phyloP scores from a whole-genome alignment of 2,113 vertebrate species.

The Poecilia latipinna region DNA sequence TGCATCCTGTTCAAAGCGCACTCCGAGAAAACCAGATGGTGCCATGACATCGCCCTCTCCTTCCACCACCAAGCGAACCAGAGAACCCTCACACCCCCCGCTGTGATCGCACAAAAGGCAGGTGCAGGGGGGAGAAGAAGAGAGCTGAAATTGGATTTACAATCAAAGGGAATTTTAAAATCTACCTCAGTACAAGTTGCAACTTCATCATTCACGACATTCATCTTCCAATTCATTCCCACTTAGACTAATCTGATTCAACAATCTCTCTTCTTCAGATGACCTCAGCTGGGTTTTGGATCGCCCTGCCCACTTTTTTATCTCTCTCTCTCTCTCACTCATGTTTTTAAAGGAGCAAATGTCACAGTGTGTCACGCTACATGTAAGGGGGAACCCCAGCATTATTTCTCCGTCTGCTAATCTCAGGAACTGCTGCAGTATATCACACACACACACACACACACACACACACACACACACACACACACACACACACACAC shows the following conservation, averaged over 20 bases:
- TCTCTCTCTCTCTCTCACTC: neutral
- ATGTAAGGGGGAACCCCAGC: slow-evolving; percentile 70
- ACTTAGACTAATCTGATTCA: neutral
- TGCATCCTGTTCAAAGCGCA: neutral
- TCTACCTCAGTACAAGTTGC: neutral
- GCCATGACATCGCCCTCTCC: neutral
- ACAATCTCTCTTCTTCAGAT: neutral
- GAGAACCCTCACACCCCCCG: neutral
- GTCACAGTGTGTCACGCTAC: slow-evolving; percentile 24
- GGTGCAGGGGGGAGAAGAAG: too few relatives aligned
- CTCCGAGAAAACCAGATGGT: neutral
- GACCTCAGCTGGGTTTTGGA: neutral
- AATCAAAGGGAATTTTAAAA: neutral
- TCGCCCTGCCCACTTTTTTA: neutral
- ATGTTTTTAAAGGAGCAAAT: slow-evolving; percentile 4
- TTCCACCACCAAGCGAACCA: neutral
- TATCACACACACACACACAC: slow-evolving; percentile 11
- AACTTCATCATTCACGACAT: neutral
- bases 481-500: slow-evolving; percentile 15
- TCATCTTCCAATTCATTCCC: neutral
- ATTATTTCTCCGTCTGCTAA: slow-evolving; percentile 58
- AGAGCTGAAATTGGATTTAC: too few relatives aligned
- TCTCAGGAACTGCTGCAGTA: slow-evolving; percentile 61
- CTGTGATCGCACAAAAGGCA: neutral
- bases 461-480: neutral